Conservation (phyloP, 2,888 invertebrate species). For the Mythimna vitellina region DNA sequence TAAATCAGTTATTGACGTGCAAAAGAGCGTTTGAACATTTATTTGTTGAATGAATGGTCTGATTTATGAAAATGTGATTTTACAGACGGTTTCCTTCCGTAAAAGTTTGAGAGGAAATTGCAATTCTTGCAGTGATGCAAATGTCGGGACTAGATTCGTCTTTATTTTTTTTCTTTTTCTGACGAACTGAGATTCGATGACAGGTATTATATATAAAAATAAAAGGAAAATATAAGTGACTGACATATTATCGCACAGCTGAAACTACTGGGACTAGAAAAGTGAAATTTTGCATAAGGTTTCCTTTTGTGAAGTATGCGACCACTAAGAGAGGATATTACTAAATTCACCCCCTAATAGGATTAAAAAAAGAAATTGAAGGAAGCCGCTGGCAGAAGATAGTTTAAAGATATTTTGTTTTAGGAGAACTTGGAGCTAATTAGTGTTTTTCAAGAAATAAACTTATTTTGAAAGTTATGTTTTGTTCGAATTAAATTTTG, state of each 20-base stretch:
- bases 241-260: too few relatives aligned
- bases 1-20: constrained; percentile 66
- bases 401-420: not conserved
- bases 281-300: too few relatives aligned
- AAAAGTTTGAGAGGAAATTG: constrained; percentile 36
- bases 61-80: constrained; percentile 60
- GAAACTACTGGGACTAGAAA: too few relatives aligned
- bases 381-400: too few relatives aligned
- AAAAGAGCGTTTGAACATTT: constrained; percentile 59
- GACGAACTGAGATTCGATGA: not conserved
- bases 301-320: too few relatives aligned
- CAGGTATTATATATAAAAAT: not conserved
- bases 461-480: not conserved
- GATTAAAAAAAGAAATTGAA: too few relatives aligned
- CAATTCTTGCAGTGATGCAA: constrained; percentile 35
- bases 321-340: too few relatives aligned
- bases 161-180: constrained; percentile 8
- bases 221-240: not conserved
- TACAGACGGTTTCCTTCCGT: constrained; percentile 44
- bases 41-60: constrained; percentile 56
- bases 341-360: too few relatives aligned
- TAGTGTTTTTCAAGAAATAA: not conserved
- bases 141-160: constrained; percentile 11
- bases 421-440: too few relatives aligned
- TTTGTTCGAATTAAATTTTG: not conserved